Evolutionary conservation across 2,888 invertebrate genomes (phyloP).

Genomic region (Cryptus viduatorius): DNA sequence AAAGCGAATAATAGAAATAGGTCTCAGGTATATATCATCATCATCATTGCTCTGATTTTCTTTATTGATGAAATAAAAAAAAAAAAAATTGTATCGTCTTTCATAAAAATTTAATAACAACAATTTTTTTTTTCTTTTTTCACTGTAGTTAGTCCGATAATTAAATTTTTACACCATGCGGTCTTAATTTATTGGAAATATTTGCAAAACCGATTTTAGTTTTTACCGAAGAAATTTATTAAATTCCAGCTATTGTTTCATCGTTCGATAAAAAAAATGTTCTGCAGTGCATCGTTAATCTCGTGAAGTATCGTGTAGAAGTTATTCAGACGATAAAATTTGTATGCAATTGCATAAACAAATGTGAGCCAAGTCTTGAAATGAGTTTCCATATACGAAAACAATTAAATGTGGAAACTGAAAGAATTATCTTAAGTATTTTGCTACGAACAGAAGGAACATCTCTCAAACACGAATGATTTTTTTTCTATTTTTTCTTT

Average conservation of each 20-base stretch:
- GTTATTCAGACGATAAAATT: not conserved
- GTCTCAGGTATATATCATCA: no score
- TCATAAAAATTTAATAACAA: not conserved
- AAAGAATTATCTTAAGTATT: constrained; percentile 31
- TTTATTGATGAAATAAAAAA: no score
- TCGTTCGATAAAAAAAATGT: not conserved
- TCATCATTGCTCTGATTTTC: no score
- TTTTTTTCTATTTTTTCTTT: constrained; percentile 13
- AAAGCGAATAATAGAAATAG: not conserved
- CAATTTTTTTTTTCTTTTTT: constrained; percentile 16
- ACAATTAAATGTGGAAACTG: constrained; percentile 8
- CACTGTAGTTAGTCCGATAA: not conserved
- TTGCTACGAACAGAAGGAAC: constrained; percentile 31
- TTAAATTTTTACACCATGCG: not conserved
- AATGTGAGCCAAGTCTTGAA: constrained; percentile 11
- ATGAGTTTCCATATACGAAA: constrained; percentile 9
- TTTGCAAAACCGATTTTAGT: not conserved
- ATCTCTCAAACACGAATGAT: constrained; percentile 17
- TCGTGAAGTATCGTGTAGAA: not conserved
- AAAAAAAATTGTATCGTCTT: no score
- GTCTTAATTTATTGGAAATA: not conserved
- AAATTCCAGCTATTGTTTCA: no score
- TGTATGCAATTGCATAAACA: constrained; percentile 28
- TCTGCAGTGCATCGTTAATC: not conserved
- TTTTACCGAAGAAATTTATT: no score